These are phyloP conservation scores for Micronycteris hirsuta DNA, from an alignment of 2,113 vertebrate genomes.

Conservation along the genomic window DNA sequence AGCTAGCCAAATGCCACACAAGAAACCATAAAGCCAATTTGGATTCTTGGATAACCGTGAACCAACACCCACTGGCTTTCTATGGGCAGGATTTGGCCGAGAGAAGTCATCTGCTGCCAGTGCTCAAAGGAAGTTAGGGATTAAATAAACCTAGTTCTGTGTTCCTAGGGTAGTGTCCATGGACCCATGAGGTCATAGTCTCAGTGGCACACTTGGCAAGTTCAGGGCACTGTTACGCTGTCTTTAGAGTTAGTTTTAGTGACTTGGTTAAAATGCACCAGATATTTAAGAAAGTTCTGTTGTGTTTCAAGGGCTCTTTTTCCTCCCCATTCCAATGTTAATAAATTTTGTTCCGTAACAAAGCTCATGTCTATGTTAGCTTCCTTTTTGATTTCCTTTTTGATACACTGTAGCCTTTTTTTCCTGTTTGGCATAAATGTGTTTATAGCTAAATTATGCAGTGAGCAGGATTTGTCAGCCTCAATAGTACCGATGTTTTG, in stretches of 20 bases:
- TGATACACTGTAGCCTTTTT: not conserved
- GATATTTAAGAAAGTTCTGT: not conserved
- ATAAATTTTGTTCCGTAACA: not conserved
- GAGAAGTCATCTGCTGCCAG: not conserved
- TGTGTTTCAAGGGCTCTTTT: not conserved
- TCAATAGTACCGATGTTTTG: not conserved
- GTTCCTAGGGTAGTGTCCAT: not conserved
- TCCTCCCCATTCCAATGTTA: not conserved
- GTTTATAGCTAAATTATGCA: not conserved
- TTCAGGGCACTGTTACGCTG: not conserved
- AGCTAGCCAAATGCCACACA: not conserved
- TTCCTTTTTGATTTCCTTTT: not conserved
- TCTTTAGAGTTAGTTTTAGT: not conserved
- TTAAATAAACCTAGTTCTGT: slow-evolving; percentile 5
- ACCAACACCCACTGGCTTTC: not conserved
- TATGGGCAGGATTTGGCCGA: not conserved
- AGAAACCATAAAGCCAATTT: slow-evolving; percentile 1
- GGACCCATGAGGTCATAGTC: not conserved
- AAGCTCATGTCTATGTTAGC: not conserved
- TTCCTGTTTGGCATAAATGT: not conserved
- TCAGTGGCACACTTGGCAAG: not conserved
- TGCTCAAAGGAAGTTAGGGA: not conserved
- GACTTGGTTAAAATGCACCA: not conserved
- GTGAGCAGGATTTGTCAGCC: not conserved
- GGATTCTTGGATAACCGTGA: not conserved